Percentiles rank a stretch among this genome's conserved stretches.
Conservation (phyloP, 2,113 vertebrate genomes). For the Pseudolaguvia tuberculata region DNA sequence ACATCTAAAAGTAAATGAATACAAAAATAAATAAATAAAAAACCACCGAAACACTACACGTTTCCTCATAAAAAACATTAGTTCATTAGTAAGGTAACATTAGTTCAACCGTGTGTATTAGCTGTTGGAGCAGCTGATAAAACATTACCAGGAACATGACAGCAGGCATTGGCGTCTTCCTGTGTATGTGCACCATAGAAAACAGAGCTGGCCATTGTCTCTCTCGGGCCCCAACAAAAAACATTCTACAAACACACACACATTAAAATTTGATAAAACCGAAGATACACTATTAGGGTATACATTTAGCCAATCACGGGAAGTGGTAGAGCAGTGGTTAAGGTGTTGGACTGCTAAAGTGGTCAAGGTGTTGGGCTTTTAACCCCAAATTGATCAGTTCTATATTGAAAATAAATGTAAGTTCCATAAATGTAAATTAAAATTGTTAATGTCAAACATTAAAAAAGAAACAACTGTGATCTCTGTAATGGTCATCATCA, state of each 20-base stretch:
- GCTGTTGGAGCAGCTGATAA: background rate
- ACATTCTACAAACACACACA: slow-evolving; percentile 72
- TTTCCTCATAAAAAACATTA: background rate
- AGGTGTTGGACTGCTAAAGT: too few relatives aligned
- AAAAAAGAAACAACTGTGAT: too few relatives aligned
- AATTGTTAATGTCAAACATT: too few relatives aligned
- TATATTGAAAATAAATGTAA: too few relatives aligned
- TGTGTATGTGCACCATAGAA: slow-evolving; percentile 95
- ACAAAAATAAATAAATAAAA: background rate
- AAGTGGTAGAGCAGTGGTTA: too few relatives aligned
- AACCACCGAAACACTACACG: background rate
- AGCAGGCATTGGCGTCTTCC: slow-evolving; percentile 90
- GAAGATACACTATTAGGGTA: too few relatives aligned
- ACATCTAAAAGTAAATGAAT: background rate
- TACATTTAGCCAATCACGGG: too few relatives aligned
- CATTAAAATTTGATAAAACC: too few relatives aligned
- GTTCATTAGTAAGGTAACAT: background rate
- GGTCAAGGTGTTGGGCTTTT: too few relatives aligned
- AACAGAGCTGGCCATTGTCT: slow-evolving; percentile 92
- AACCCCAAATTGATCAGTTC: too few relatives aligned
- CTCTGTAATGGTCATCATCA: too few relatives aligned
- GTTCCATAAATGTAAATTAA: too few relatives aligned
- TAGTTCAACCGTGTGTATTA: background rate
- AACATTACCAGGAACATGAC: slow-evolving; percentile 84
- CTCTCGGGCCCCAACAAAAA: slow-evolving; percentile 93